Base-by-base conservation (phyloP, 2,888 invertebrate genomes). In the Unio delphinus region DNA sequence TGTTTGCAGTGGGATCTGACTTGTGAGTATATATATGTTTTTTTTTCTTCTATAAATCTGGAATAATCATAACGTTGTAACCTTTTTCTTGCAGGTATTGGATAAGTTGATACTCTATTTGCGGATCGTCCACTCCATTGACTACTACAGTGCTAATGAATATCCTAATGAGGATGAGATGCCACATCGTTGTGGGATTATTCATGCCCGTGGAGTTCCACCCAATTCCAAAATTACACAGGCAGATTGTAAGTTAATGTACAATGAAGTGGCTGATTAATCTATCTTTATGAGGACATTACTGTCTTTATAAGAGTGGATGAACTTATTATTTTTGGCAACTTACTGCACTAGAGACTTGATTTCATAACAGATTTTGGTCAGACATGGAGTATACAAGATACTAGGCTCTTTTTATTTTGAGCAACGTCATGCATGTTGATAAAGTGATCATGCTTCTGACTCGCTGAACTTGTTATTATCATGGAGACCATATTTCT, bases 141-240 rank as follows among this genome's bases (percentile, higher is more conserved):
- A 99, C 90, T 99, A 97, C 90, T 99, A 99, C 91, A 98, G 98
- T 91, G 97, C 97, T 87, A 97, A 97, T 87, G 99, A 99, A 88
- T 99, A 99, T 91, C 97, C 98, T 0, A 97, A 98, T 85, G 99
- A 99, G 90, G 99, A 99, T 89, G 98, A 98, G 90, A 99, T 99
- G 99, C 99, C 99, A 0, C 99, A 99, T 90, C 93, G 98, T 57
- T 98, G 99, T 90, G 99, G 99, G 17, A 97, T 99, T 80, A 95
- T 99, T 92, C 99, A 99, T 88, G 97, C 97, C 0, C 93, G 99
- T 64, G 98, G 98, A 4, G 94, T 94, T 17, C 93, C 95, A 0
- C 97, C 98, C 0, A 94, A 94, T 68, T 94, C 94, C 67, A 96
- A 96, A 91, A 88, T 90, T 65, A 89, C 90, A 15, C 88, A 89